Percentiles rank a stretch among this genome's conserved stretches.
Evolutionary conservation across 2,888 invertebrate species (phyloP).

Genomic region (Patella caerulea): DNA sequence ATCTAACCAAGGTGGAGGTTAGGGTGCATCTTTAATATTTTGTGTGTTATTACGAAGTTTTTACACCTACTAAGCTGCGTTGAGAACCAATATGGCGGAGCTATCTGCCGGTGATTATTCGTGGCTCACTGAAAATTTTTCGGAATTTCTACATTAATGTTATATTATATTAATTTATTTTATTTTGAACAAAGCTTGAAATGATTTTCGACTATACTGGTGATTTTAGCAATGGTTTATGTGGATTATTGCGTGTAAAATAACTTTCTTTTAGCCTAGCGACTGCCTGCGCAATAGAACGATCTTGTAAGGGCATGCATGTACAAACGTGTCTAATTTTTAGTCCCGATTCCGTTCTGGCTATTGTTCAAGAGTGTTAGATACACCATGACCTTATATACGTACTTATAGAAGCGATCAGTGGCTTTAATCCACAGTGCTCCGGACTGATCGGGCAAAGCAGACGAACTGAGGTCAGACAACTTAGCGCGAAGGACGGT

Average conservation of each 20-base stretch:
- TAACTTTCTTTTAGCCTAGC: conserved; percentile 29
- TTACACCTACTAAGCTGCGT: conserved; percentile 41
- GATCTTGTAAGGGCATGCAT: conserved; percentile 64
- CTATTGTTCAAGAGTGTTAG: conserved; percentile 5
- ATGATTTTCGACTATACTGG: conserved; percentile 15
- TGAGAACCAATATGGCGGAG: conserved; percentile 65
- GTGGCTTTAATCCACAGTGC: conserved; percentile 16
- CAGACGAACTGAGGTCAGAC: conserved; percentile 19
- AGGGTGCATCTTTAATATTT: conserved; percentile 55
- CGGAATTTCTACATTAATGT: conserved; percentile 40
- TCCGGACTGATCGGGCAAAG: conserved; percentile 21
- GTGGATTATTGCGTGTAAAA: conserved; percentile 26
- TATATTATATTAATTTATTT: conserved; percentile 11
- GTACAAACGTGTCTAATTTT: conserved; percentile 50
- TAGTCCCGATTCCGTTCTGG: not conserved
- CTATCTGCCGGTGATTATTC: conserved; percentile 54
- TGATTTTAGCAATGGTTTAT: conserved; percentile 21
- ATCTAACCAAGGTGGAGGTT: conserved; percentile 71
- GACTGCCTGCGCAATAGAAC: conserved; percentile 44
- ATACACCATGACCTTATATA: conserved; percentile 1
- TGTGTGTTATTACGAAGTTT: conserved; percentile 34
- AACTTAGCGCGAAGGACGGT: conserved; percentile 36
- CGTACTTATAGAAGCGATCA: conserved; percentile 6
- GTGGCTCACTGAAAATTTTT: conserved; percentile 46
- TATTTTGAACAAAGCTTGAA: conserved; percentile 1